Evolutionary conservation across 2,888 invertebrate species (phyloP).

Genomic region (Lepidocyrtoides sp.): DNA sequence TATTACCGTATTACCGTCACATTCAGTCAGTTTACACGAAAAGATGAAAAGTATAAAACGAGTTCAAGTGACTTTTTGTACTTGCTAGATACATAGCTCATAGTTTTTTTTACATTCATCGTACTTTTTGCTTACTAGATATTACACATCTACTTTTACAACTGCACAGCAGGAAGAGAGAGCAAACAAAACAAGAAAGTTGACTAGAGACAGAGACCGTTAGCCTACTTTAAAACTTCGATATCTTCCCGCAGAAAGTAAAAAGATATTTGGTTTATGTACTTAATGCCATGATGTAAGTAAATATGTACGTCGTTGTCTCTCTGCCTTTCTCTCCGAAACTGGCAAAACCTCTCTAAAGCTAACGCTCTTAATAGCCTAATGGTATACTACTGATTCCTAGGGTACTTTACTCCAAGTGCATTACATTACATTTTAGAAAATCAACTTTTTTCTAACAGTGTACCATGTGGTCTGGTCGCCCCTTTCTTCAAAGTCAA

Average conservation of each 20-base stretch:
- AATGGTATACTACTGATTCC: no score
- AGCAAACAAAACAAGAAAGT: no score
- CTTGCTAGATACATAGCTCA: background rate
- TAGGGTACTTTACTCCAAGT: background rate
- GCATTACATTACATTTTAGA: background rate
- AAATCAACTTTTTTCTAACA: background rate
- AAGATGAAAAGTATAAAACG: background rate
- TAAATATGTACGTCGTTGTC: no score
- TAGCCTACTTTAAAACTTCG: background rate
- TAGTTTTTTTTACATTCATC: background rate
- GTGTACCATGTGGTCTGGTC: no score
- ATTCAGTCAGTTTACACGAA: background rate
- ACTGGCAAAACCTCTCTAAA: no score
- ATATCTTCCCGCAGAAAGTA: no score
- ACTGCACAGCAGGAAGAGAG: conserved; percentile 3
- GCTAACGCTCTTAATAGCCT: no score
- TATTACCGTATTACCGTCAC: conserved; percentile 50
- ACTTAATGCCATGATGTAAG: no score
- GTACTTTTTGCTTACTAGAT: background rate
- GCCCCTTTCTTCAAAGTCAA: no score
- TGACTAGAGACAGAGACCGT: background rate
- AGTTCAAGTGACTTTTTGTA: background rate
- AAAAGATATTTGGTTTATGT: no score
- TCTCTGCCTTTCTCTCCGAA: no score
- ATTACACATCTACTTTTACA: no score